These are phyloP conservation scores for Sphaerophoria rueppellii DNA, from an alignment of 2,888 invertebrate species.

Conservation along the genomic window DNA sequence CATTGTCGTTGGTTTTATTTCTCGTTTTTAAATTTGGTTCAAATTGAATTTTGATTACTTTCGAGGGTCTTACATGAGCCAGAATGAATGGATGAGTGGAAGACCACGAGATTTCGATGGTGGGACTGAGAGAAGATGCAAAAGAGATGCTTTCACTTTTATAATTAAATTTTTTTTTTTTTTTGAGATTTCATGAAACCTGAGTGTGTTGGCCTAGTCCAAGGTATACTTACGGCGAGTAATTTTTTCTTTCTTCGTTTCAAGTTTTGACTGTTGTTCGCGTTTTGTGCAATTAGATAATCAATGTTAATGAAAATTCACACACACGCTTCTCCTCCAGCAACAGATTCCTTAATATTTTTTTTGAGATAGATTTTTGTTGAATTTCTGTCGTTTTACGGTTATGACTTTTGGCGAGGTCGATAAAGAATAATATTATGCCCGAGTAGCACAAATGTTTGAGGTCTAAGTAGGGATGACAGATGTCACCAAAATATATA, in stretches of 20 bases:
- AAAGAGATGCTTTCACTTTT: constrained; percentile 73
- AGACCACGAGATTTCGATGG: constrained; percentile 9
- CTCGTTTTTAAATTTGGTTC: constrained; percentile 15
- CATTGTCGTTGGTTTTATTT: constrained; percentile 18
- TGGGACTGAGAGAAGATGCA: constrained; percentile 48
- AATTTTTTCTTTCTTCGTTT: constrained; percentile 32
- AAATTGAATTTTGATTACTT: constrained; percentile 28
- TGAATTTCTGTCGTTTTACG: constrained; percentile 2
- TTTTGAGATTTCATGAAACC: background rate
- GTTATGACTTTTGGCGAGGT: constrained; percentile 20
- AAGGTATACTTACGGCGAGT: constrained; percentile 48
- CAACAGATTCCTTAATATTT: constrained; percentile 20
- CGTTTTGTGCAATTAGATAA: constrained; percentile 59
- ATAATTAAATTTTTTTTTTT: constrained; percentile 33
- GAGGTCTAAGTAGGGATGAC: constrained; percentile 49
- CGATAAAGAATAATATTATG: background rate
- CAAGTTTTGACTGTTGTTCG: constrained; percentile 14
- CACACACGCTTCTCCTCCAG: constrained; percentile 45
- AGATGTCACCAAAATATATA: constrained; percentile 58
- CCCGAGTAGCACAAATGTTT: constrained; percentile 6
- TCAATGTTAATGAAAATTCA: constrained; percentile 71
- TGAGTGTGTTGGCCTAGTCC: constrained; percentile 56
- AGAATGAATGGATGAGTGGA: background rate
- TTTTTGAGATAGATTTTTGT: background rate
- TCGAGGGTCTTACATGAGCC: constrained; percentile 10